Base-by-base conservation (phyloP, 1,140 invertebrate genomes). In the Achroia grisella region DNA sequence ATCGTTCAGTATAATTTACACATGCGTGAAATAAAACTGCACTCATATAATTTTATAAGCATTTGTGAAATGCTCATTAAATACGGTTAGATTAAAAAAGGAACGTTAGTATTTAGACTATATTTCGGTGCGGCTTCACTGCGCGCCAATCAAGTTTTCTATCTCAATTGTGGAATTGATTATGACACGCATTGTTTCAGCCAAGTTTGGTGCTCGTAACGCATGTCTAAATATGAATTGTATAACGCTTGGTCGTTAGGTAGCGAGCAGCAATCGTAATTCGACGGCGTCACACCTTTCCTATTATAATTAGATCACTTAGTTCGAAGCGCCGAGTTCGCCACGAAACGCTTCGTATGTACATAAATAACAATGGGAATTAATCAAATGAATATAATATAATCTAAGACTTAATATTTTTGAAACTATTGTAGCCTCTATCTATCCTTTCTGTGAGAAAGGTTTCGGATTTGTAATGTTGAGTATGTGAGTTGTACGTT, bases 391-490 rank as follows among this genome's bases (percentile, higher is more conserved):
- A 53, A 32, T 42, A 48, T n/a, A n/a, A n/a, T n/a, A 56, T 59
- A 51, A 52, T 55, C 55, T 71, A 65, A 72, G 53, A 69, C 52
- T 63, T 63, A 68, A 71, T 71, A 72, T 72, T 72, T 72, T 72
- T 72, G 69, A 69, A 69, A 67, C 47, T 62, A 63, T 58, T 62
- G 49, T 69, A 69, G 61, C 53, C 40, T 64, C 52, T 66, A 54
- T 60, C 41, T 50, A 50, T 39, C 35, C 52, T 69, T 61, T 63
- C 66, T 65, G 1, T 41, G 52, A 60, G 57, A 53, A 59, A 48
- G 49, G 44, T 10, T 31, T 48, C 43, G 13, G 30, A 10, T 36
- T 44, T 36, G 42, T 44, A 36, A 43, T 44, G 33, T 44, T 44
- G 33, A 23, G 42, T 44, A 33, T 43, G 31, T 43, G 17, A 23